Conservation (phyloP, 2,797 vertebrate genomes). For the Cuculus canorus region DNA sequence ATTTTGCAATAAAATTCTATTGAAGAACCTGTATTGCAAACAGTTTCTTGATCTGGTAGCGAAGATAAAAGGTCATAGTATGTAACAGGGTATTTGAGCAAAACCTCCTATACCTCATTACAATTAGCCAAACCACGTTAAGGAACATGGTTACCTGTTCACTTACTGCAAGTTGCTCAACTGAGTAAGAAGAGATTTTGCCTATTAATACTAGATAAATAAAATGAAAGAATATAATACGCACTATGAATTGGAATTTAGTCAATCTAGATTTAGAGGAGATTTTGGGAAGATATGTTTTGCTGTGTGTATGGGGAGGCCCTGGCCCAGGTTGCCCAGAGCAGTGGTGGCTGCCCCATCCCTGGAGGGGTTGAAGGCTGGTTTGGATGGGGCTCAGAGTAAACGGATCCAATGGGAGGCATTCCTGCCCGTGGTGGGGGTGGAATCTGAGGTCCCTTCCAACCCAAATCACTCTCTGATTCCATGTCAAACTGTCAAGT, state of each 20-base stretch:
- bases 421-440: too few species aligned
- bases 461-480: too few species aligned
- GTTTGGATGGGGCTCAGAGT: too few species aligned
- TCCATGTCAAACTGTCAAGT: too few species aligned
- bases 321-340: too few species aligned
- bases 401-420: too few species aligned
- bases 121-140: background rate
- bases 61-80: background rate
- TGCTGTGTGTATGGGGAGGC: too few species aligned
- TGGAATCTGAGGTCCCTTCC: too few species aligned
- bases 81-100: background rate
- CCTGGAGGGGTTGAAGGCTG: too few species aligned
- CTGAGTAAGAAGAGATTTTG: background rate
- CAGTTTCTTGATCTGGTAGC: background rate
- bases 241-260: background rate
- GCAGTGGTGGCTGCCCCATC: too few species aligned
- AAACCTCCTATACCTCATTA: background rate
- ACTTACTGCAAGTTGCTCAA: background rate
- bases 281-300: too few species aligned
- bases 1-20: background rate
- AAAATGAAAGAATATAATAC: background rate
- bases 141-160: background rate
- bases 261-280: too few species aligned
- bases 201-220: background rate
- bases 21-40: background rate